Base-by-base conservation (phyloP, 2,888 invertebrate genomes). In the Tipula lateralis region DNA sequence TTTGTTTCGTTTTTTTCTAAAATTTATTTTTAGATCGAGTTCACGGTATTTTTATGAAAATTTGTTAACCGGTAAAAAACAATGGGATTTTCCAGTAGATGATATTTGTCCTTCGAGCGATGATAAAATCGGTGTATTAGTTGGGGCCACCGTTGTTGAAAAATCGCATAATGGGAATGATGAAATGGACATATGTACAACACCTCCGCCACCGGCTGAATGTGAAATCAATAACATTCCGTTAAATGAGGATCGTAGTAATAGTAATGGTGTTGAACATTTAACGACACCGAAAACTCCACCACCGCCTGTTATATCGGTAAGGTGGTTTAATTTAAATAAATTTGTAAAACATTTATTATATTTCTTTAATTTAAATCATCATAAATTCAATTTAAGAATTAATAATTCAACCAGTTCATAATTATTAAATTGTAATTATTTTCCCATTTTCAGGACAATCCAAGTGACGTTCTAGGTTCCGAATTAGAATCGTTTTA, bases 1-100 rank as follows among this genome's bases (percentile, higher is more conserved):
- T 82, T 82, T 83, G 24, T 85, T 84, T 83, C 83, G 66, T 82
- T 84, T 84, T 85, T 86, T 80, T 86, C 85, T 87, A 86, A 86
- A 87, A 86, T 87, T 88, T 87, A 89, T 88, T 91, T 91, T 89
- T 92, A 94, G 94, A 90, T 90, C 91, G 87, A 92, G 92, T 91
- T 93, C 93, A 90, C 91, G 93, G 87, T 94, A 94, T 91, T 93
- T 91, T 91, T 94, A 94, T 91, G 92, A 92, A 88, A 93, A 94
- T 89, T 88, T 91, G 86, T 88, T 88, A 86, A 92, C 91, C 30
- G 93, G 92, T 39, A 91, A 92, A 86, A 91, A 92, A 84, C 93
- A 93, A 88, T 94, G 94, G 94, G 93, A 93, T 86, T 94, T 92
- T 88, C 93, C 93, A 1, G 90, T 91, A 85, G 88, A 89, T 5